Evolutionary conservation across 2,888 invertebrate species (phyloP), one percentile per base, ranked within the genome.

Genomic region (Drosophila subsilvestris): DNA sequence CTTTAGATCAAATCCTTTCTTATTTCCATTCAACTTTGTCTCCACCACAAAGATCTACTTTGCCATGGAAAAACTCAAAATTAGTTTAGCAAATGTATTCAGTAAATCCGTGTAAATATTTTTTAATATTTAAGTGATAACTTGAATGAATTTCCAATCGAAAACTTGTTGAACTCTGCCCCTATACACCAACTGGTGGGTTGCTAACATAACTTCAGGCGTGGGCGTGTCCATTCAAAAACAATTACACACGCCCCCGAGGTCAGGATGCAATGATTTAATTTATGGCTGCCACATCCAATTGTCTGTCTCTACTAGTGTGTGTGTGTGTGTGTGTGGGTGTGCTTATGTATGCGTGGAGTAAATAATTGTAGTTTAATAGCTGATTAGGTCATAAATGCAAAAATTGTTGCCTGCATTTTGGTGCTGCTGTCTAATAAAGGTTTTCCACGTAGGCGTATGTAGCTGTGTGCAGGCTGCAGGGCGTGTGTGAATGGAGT

Each of bases 321-420:
- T 55, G 59, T 14, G 5, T 49, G 10, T 8, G 37, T 20, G 50
- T 32, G 42, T 47, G 48, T 22, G 51, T 14, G n/a, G 43, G 25
- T 27, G 49, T 27, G 43, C 44, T 57, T 37, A 12, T 45, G 18
- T 29, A 18, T 45, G 44, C 27, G 25, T 55, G 14, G 25, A 62
- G 55, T 62, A 65, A 72, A 82, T 89, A 77, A 88, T 89, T 82
- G 75, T 57, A 75, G 74, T 77, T 89, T 86, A 77, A 85, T 83
- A 66, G 78, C 70, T 76, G 87, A 86, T 88, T 75, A 75, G 67
- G 69, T 77, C 43, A 53, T 12, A 29, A 55, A 10, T 44, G 37
- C 25, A 81, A 66, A 63, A 61, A 74, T n/a, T 42, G 57, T 55
- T 67, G 79, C 67, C 60, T 57, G 71, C 66, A 48, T 72, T 68